Base-by-base conservation (phyloP, 2,888 invertebrate species). In the Drosophila mulleri region DNA sequence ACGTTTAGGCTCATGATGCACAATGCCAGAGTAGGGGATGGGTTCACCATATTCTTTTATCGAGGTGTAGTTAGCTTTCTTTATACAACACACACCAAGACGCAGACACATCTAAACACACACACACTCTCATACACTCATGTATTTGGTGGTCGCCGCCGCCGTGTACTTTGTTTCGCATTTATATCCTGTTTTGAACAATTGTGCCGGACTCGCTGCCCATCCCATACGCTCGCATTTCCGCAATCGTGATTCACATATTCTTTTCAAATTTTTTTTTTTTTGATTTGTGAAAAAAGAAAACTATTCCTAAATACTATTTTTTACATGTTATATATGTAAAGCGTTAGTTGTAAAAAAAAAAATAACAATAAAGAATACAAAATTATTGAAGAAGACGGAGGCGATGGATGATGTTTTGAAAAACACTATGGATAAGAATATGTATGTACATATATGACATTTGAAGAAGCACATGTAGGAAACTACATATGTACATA, bases 271-370 rank as follows among this genome's bases (percentile, higher is more conserved):
- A 81, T 79, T 12, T 14, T 45, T 81, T 20, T 37, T 52, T 37
- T 42, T 57, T 57, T 57, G 44, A 20, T 57, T 44, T 37, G 53
- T 53, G 35, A 35, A 42, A 20, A 57, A 41, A 39, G 14, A 29
- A 57, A 88, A 87, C 82, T 82, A 86, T 91, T 87, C 83, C 82
- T 89, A 86, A 83, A 82, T 65, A 76, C 67, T 78, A 83, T 90
- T 85, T 82, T 91, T 91, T 91, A 91, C 91, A 92, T 92, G 91
- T 92, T 92, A 91, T 92, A 92, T 91, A 92, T 92, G 91, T 92
- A 91, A 91, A 81, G 88, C 81, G 78, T 84, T 90, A 90, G 91
- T 83, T 91, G 76, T 91, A 87, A 85, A 85, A 23, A 85, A 23
- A 23, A 23, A 2, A 85, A 78, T 78, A 80, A 70, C 71, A 77